These are phyloP conservation scores for Agrotis segetum DNA, from an alignment of 2,888 invertebrate genomes.

Conservation along the genomic window DNA sequence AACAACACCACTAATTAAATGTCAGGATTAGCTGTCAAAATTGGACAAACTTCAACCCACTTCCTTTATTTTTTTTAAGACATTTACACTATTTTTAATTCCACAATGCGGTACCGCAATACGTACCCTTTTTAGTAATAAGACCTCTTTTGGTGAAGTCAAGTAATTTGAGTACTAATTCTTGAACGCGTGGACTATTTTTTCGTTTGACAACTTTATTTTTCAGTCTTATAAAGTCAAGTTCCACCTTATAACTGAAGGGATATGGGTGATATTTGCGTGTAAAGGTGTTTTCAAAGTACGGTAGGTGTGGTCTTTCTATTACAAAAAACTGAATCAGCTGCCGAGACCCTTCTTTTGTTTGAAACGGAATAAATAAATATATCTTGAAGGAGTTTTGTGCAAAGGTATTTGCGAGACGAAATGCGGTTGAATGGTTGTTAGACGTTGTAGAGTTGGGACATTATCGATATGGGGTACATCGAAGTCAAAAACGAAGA, in stretches of 20 bases:
- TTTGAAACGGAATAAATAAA: constrained; percentile 85
- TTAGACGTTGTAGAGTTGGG: constrained; percentile 74
- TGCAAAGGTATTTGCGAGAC: constrained; percentile 84
- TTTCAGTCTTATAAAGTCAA: neutral
- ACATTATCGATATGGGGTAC: constrained; percentile 27
- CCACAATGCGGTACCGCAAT: constrained; percentile 70
- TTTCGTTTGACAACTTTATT: constrained; percentile 22
- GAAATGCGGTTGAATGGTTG: constrained; percentile 85
- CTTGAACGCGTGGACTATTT: constrained; percentile 68
- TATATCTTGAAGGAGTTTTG: constrained; percentile 82
- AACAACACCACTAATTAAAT: constrained; percentile 80
- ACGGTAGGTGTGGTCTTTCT: constrained; percentile 49
- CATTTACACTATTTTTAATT: constrained; percentile 85
- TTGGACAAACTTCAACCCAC: constrained; percentile 69
- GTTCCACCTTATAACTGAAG: accelerated
- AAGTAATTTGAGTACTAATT: constrained; percentile 87
- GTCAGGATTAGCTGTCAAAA: constrained; percentile 74
- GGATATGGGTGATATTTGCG: constrained; percentile 23
- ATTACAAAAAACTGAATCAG: constrained; percentile 81
- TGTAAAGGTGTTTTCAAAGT: neutral
- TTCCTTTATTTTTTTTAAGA: constrained; percentile 71
- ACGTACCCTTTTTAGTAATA: constrained; percentile 76
- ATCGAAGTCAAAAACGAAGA: constrained; percentile 3
- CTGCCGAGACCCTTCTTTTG: constrained; percentile 82
- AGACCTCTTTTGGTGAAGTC: constrained; percentile 81